Conservation (phyloP, 1,140 invertebrate genomes). For the Sitophilus oryzae region DNA sequence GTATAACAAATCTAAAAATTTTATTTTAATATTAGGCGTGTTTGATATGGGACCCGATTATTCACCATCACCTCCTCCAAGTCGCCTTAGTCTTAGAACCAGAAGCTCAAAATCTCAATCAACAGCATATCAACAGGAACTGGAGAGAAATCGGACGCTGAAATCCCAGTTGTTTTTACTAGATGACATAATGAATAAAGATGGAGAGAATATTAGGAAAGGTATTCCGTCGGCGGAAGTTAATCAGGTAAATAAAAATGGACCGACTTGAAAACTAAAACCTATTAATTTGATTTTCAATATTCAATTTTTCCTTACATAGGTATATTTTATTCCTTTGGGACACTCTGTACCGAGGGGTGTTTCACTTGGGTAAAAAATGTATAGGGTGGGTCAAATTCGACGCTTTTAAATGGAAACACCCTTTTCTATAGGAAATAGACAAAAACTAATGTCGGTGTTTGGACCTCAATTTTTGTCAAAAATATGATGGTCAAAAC, state of each 20-base stretch:
- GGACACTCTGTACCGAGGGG: neutral
- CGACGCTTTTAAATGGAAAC: too few relatives aligned
- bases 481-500: too few relatives aligned
- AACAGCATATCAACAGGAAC: slow-evolving; percentile 42
- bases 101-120: slow-evolving; percentile 44
- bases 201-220: slow-evolving; percentile 46
- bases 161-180: slow-evolving; percentile 39
- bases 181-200: slow-evolving; percentile 44
- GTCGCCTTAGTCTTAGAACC: slow-evolving; percentile 36
- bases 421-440: too few relatives aligned
- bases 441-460: too few relatives aligned
- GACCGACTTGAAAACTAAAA: neutral
- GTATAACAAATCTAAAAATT: neutral
- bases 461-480: too few relatives aligned
- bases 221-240: slow-evolving; percentile 25
- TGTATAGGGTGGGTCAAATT: too few relatives aligned
- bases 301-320: too few relatives aligned
- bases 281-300: neutral
- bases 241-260: slow-evolving; percentile 13
- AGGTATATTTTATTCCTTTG: neutral
- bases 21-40: slow-evolving; percentile 13
- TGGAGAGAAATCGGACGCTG: slow-evolving; percentile 31
- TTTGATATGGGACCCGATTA: slow-evolving; percentile 39
- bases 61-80: slow-evolving; percentile 43
- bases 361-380: neutral